These are phyloP conservation scores for Puntigrus tetrazona DNA, from an alignment of 2,113 vertebrate species.

Conservation along the genomic window DNA sequence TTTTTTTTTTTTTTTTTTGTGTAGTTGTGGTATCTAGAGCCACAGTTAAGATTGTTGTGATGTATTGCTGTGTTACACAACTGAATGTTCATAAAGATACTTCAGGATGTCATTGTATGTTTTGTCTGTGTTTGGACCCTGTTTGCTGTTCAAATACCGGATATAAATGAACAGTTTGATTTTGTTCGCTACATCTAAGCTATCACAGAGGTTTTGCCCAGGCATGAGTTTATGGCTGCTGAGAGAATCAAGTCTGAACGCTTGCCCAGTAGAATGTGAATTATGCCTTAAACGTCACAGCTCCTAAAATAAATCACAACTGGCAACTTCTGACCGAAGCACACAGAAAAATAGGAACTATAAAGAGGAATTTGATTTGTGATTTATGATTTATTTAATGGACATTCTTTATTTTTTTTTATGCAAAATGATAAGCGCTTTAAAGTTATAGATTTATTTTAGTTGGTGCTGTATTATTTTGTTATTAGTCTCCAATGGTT, in stretches of 20 bases:
- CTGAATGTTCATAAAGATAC: neutral
- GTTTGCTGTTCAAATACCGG: neutral
- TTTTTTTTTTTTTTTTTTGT: neutral
- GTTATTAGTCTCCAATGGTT: neutral
- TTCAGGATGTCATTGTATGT: neutral
- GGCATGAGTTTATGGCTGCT: neutral
- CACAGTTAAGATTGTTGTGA: neutral
- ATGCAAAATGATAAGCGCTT: neutral
- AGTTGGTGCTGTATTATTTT: neutral
- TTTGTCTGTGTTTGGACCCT: neutral
- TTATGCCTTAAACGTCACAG: neutral
- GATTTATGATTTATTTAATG: neutral
- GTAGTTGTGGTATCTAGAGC: neutral
- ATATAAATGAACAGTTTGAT: neutral
- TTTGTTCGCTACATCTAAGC: neutral
- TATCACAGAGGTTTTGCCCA: neutral
- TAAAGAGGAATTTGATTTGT: neutral
- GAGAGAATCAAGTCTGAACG: neutral
- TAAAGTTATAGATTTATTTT: neutral
- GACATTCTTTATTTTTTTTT: neutral
- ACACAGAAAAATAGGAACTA: neutral
- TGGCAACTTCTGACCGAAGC: neutral
- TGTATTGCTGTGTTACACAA: neutral
- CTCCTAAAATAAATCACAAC: slow-evolving; percentile 1
- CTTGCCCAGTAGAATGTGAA: neutral